A percentile compares a stretch with the other conserved stretches of the same genome.
phyloP scores from a whole-genome alignment of 2,888 invertebrate genomes.

The Helleia helle region DNA sequence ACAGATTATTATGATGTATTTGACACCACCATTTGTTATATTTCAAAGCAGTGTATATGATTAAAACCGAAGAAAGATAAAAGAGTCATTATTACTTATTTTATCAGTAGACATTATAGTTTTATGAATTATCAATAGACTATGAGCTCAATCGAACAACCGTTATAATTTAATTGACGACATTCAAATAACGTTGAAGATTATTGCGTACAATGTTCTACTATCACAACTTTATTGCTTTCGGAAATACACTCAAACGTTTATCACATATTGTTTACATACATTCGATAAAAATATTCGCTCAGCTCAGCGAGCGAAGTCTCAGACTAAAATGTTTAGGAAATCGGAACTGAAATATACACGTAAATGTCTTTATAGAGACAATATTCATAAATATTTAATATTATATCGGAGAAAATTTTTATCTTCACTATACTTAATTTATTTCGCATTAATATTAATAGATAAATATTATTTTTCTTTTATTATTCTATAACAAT shows the following conservation, averaged over 20 bases:
- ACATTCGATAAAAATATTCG: slow-evolving; percentile 27
- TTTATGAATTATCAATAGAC: too few relatives aligned
- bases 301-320: slow-evolving; percentile 5
- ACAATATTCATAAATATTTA: too few relatives aligned
- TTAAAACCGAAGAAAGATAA: too few relatives aligned
- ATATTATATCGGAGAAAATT: too few relatives aligned
- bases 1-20: too few relatives aligned
- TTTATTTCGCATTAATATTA: too few relatives aligned
- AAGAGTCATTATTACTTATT: too few relatives aligned
- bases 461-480: not conserved
- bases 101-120: too few relatives aligned
- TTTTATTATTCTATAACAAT: not conserved
- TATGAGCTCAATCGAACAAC: slow-evolving; percentile 30
- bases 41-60: too few relatives aligned
- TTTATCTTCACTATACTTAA: too few relatives aligned
- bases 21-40: too few relatives aligned
- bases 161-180: slow-evolving; percentile 54
- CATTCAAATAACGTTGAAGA: slow-evolving; percentile 43
- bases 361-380: too few relatives aligned
- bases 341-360: not conserved
- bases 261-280: slow-evolving; percentile 66
- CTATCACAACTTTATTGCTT: slow-evolving; percentile 71
- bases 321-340: slow-evolving; percentile 7
- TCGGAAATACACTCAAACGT: slow-evolving; percentile 59
- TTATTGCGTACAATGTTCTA: slow-evolving; percentile 46